These are phyloP conservation scores for Acanthaster planci DNA, from an alignment of 35 echinoderm and acorn worm genomes.

Conservation along the genomic window DNA sequence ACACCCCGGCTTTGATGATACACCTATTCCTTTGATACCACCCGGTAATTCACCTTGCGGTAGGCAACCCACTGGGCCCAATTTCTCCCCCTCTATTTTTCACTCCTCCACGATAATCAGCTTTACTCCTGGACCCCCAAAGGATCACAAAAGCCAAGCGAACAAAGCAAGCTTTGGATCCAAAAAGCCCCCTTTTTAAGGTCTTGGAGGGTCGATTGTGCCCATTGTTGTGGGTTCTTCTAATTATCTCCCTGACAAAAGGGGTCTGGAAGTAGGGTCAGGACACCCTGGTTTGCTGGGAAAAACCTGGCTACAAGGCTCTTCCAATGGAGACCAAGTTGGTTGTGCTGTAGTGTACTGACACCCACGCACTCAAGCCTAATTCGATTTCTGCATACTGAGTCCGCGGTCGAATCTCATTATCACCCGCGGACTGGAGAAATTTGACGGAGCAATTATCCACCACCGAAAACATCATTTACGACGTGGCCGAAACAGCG, in stretches of 20 bases:
- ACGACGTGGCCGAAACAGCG: background rate
- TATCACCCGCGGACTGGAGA: background rate
- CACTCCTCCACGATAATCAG: slow-evolving; percentile 15
- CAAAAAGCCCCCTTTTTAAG: slow-evolving; percentile 8
- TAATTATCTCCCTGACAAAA: slow-evolving; percentile 28
- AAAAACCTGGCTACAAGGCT: background rate
- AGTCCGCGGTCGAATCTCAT: background rate
- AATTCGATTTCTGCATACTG: background rate
- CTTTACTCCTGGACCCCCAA: background rate
- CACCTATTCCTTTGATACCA: slow-evolving; percentile 5
- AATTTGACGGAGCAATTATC: slow-evolving; percentile 24
- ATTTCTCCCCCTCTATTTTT: background rate
- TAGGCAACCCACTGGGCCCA: background rate
- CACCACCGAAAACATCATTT: slow-evolving; percentile 10
- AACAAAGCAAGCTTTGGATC: background rate
- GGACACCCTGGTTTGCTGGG: background rate
- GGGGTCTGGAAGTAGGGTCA: slow-evolving; percentile 1
- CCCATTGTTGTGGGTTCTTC: slow-evolving; percentile 28
- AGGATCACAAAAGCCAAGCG: background rate
- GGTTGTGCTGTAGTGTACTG: background rate
- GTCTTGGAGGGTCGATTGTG: slow-evolving; percentile 5
- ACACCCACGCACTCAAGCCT: slow-evolving; percentile 18
- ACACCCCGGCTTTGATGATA: background rate
- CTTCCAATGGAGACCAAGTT: background rate
- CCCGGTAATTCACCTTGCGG: slow-evolving; percentile 16